Base-by-base conservation (phyloP, 2,888 invertebrate species). In the Pseudoips prasinana region DNA sequence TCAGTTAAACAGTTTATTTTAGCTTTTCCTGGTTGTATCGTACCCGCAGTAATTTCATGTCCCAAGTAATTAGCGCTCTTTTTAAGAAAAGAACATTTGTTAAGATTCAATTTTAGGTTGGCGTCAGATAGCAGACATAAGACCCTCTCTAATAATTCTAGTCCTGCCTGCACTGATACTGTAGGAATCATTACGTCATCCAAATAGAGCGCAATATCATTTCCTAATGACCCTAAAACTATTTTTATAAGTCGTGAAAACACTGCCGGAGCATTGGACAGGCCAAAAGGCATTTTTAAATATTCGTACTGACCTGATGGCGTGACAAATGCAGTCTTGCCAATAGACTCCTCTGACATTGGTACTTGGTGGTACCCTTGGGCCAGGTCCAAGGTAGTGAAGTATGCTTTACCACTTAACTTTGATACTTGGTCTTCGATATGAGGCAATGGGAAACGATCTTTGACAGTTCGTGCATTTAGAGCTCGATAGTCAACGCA, bases 241-340 rank as follows among this genome's bases (percentile, higher is more conserved):
- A 7, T 7, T n/a, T 20, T 3, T 2, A 20, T 20, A 2, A 20
- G 2, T 2, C n/a, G 7, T 5, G 7, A n/a, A 7, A 20, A 20
- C 7, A 20, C 20, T n/a, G 20, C 7, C 7, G 20, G 20, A 2
- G 20, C 20, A 20, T 20, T 20, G 7, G 20, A 3, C 20, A 20
- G n/a, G 2, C 20, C 20, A n/a, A 20, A 20, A 2, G 20, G 20
- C 20, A 20, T 20, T n/a, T n/a, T 7, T 7, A 18, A 7, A 17
- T 22, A 31, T 14, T 37, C 31, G 8, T 26, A 37, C 11, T 37
- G 32, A 3, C 37, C 31, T 1, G 14, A 8, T 3, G 37, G 26
- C 1, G 32, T 29, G 1, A 32, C 19, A 7, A 39, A 33, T 20
- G 20, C 20, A 20, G 20, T 20, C n/a, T n/a, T n/a, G 4, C 2